Evolutionary conservation across 2,797 vertebrate species (phyloP), one percentile per base, ranked within the genome.

Genomic region (Siniperca scherzeri): DNA sequence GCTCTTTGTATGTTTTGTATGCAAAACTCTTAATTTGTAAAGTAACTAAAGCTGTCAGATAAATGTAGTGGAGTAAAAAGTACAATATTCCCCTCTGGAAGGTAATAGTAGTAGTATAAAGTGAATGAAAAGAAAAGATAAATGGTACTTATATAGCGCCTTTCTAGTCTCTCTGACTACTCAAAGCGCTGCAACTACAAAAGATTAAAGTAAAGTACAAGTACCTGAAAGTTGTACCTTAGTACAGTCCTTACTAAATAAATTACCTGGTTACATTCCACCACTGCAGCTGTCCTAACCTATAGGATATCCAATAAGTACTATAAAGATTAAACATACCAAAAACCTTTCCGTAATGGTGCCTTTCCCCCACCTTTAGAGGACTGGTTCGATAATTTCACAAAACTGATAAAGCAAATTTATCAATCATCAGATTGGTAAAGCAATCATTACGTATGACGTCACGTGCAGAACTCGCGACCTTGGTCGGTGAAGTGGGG

Each of bases 391-490:
- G 27, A 27, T 30, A 10, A 17, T 2, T 50, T 13, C 13, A 56
- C 48, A 40, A 19, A 62, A 70, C 1, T 44, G 3, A 21, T 38
- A 1, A 48, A 67, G 27, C 19, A 50, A 59, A 38, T 30, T 1
- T 16, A 44, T 21, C 16, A 67, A 52, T 76, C 3, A n/a, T 48
- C 1, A 66, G 3, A 72, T 33, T 42, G 33, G 66, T 46, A 0
- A 70, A 73, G 77, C 82, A 81, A 70, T 86, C 52, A 77, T 72
- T 61, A 14, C 12, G 4, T 6, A 91, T 96, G 91, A 96, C 94
- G 95, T 96, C 94, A 95, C 85, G 69, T 19, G 27, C 33, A 74
- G 86, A 71, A 77, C 60, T 86, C 68, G 81, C 87, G 91, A 94
- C 88, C 87, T 88, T 82, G 85, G 59, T 84, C 21, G 27, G 33